Base-by-base conservation (phyloP, 2,888 invertebrate species). In the Hoplodrina ambigua region DNA sequence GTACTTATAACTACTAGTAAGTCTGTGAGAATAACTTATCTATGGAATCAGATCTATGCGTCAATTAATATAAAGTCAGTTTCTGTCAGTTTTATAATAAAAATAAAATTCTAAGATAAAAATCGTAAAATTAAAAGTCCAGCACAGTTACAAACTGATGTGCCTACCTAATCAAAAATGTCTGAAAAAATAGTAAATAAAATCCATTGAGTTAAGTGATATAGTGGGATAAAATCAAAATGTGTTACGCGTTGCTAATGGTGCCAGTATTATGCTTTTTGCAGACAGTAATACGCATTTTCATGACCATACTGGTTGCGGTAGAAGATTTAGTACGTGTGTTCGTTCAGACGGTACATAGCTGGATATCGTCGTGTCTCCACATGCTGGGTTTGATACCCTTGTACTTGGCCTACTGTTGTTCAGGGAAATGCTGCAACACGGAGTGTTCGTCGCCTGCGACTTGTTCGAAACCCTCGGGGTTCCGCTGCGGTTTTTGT, bases 271-370 rank as follows among this genome's bases (percentile, higher is more conserved):
- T 86, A 25, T 90, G 89, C 62, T 73, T 75, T 5, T 41, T 88
- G 4, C 85, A 90, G 68, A 82, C 81, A 58, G 49, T 87, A 20
- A 69, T 85, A 5, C 83, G 91, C 33, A 30, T 88, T 4, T 52
- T 90, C 4, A 67, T 89, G 41, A 85, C 85, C 1, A 7, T 84
- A 8, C 41, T 90, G 6, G 83, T 85, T 15, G 88, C 88, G 2
- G 30, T 84, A 6, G 90, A 91, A 85, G 88, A 90, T 64, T 46
- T 91, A 17, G 49, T 87, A 46, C 85, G 88, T 15, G 59, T 88
- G 55, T 7, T 79, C 0, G 78, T 91, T 17, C 81, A 86, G n/a
- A 81, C 84, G 0, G 53, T 88, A 4, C 84, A 88, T 54, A 84
- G 59, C 44, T 89, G 86, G 55, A n/a, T 89, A 15, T 82, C 88